Evolutionary conservation across 2,888 invertebrate genomes (phyloP), one percentile per base, ranked within the genome.

Genomic region (Himalopsyche japonica): DNA sequence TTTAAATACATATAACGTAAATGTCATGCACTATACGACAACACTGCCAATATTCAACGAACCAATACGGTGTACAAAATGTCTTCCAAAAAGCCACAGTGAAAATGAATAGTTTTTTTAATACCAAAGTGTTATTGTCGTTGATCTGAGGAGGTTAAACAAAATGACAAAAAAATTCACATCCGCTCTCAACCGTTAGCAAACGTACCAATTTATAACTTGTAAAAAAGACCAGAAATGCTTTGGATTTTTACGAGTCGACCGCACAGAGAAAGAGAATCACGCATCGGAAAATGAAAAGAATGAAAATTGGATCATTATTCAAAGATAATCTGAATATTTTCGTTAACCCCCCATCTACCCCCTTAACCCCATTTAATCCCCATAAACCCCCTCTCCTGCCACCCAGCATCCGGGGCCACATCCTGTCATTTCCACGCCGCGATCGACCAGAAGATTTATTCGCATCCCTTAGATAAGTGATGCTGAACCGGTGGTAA

Each of bases 231-330:
- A 43, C 34, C 48, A 37, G 80, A 32, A 57, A 7, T 20, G 12
- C 8, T n/a, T 79, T 20, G 48, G 70, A 82, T 78, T 78, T 30
- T 27, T 47, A 27, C 82, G 79, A 20, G 48, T 77, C 43, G 49
- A 78, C 70, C 20, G 70, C 20, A 57, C 6, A 70, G 76, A 48
- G 37, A 79, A 76, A 83, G 80, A 83, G 78, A 78, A 85, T 86
- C 83, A 83, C 86, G 81, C 84, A 86, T 86, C 81, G 86, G 85
- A 82, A 85, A 85, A 83, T 86, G 84, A 86, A 86, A 86, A 84
- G 85, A 85, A 83, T 84, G 79, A 86, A 86, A 86, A 86, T 85
- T 85, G 86, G 84, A 86, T 86, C 86, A 86, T 86, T 86, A 86
- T 79, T 86, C 86, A 86, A 81, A 85, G 86, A 86, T 86, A 86